phyloP scores from a whole-genome alignment of 2,888 invertebrate genomes.

The Chrysolina americana region DNA sequence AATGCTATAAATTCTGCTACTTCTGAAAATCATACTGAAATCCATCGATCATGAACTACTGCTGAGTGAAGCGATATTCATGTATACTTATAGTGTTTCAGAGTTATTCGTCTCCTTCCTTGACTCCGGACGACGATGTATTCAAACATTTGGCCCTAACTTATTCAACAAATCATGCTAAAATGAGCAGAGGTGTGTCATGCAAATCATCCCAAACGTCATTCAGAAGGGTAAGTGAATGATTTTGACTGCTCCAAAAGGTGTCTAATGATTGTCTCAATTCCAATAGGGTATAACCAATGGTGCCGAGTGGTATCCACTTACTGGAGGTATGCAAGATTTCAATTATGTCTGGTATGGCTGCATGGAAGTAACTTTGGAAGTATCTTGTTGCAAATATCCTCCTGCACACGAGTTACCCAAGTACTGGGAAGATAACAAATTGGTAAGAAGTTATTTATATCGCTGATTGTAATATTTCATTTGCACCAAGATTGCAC shows the following conservation, averaged over 20 bases:
- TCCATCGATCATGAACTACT: no score
- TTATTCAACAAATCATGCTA: slow-evolving; percentile 90
- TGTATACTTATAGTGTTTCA: slow-evolving; percentile 73
- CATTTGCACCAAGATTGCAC: no score
- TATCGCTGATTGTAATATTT: not conserved
- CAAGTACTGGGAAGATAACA: slow-evolving; percentile 92
- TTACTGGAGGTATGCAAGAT: slow-evolving; percentile 94
- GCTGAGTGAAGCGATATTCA: not conserved
- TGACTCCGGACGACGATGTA: slow-evolving; percentile 93
- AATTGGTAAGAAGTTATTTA: slow-evolving; percentile 74
- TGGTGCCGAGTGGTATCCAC: slow-evolving; percentile 94
- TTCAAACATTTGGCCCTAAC: slow-evolving; percentile 88
- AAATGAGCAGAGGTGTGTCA: slow-evolving; percentile 89
- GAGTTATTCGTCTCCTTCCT: slow-evolving; percentile 86
- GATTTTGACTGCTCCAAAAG: not conserved
- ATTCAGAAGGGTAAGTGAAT: slow-evolving; percentile 75
- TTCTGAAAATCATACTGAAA: no score
- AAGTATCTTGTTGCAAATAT: slow-evolving; percentile 95
- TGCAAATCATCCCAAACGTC: slow-evolving; percentile 83
- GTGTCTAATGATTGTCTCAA: not conserved
- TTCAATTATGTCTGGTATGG: slow-evolving; percentile 95
- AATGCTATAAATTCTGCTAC: no score
- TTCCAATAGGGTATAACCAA: slow-evolving; percentile 87
- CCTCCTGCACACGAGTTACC: slow-evolving; percentile 85
- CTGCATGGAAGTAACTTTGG: slow-evolving; percentile 95